Evolutionary conservation across 2,888 invertebrate species (phyloP).

Genomic region (Alviniconcha strummeri): DNA sequence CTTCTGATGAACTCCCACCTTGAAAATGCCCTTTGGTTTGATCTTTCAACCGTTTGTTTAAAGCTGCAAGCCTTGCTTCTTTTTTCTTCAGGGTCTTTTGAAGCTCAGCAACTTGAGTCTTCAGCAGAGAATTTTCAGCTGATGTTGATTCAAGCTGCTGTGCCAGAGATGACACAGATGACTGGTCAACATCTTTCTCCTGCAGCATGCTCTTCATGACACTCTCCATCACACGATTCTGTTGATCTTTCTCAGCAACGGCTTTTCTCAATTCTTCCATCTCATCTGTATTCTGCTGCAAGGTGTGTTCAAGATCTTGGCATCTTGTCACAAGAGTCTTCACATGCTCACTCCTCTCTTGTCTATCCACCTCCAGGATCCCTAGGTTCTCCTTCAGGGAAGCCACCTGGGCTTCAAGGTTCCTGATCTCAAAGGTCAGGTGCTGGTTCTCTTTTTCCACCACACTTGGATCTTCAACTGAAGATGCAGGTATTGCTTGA

Average conservation of each 20-base stretch:
- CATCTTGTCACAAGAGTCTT: constrained; percentile 24
- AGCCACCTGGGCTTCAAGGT: constrained; percentile 36
- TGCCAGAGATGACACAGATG: constrained; percentile 32
- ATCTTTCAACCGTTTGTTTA: constrained; percentile 52
- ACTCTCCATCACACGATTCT: constrained; percentile 36
- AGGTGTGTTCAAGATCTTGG: constrained; percentile 32
- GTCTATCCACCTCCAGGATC: constrained; percentile 32
- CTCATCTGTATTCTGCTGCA: constrained; percentile 34
- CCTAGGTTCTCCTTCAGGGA: constrained; percentile 35
- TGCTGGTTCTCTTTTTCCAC: constrained; percentile 26
- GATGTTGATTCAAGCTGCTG: constrained; percentile 35
- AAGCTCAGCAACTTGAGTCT: constrained; percentile 35
- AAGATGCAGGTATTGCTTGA: background rate
- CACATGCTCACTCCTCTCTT: constrained; percentile 29
- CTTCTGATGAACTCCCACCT: constrained; percentile 16
- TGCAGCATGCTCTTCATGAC: constrained; percentile 42
- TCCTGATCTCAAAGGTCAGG: constrained; percentile 36
- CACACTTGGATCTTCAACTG: background rate
- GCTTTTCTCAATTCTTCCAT: constrained; percentile 36
- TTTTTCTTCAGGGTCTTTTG: constrained; percentile 53
- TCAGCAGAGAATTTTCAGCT: constrained; percentile 22
- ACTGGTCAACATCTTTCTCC: constrained; percentile 32
- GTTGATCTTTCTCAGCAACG: constrained; percentile 38
- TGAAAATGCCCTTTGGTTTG: background rate
- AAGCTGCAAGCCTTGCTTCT: constrained; percentile 53